Evolutionary conservation across 2,797 vertebrate genomes (phyloP).

Genomic region (Coilia nasus): DNA sequence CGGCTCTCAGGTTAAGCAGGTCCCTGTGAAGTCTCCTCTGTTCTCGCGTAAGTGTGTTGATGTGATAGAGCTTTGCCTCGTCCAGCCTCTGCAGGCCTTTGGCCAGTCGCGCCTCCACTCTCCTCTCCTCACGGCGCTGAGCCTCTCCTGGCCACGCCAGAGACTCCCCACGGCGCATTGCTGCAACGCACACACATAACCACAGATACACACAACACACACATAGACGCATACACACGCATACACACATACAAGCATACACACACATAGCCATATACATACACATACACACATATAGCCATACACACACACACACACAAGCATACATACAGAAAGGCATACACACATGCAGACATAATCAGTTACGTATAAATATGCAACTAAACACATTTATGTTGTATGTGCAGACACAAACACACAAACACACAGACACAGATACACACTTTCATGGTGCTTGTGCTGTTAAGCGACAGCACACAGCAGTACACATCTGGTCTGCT

Average conservation of each 20-base stretch:
- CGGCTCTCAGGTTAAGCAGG: constrained; percentile 63
- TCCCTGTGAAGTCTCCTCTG: constrained; percentile 68
- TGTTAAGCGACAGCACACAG: not conserved
- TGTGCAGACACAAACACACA: not conserved
- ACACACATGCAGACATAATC: too few species aligned
- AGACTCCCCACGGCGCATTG: constrained; percentile 45
- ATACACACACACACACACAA: too few species aligned
- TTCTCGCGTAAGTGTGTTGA: constrained; percentile 67
- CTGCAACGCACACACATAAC: constrained; percentile 23
- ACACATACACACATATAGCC: not conserved
- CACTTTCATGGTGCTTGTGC: not conserved
- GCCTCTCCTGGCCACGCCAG: constrained; percentile 53
- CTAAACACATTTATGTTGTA: too few species aligned
- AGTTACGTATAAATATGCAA: too few species aligned
- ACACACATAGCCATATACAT: constrained; percentile 2
- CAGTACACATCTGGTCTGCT: constrained; percentile 29
- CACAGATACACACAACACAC: constrained; percentile 2
- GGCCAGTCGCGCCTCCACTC: constrained; percentile 63
- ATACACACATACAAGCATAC: constrained; percentile 29
- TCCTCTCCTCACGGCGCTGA: constrained; percentile 62
- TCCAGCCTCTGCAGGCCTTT: constrained; percentile 66
- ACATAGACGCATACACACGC: not conserved
- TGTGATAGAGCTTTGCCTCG: constrained; percentile 55
- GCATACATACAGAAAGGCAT: too few species aligned
- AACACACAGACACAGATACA: too few species aligned